phyloP scores from a whole-genome alignment of 2,888 invertebrate species.

The Lasioglossum pauxillum region DNA sequence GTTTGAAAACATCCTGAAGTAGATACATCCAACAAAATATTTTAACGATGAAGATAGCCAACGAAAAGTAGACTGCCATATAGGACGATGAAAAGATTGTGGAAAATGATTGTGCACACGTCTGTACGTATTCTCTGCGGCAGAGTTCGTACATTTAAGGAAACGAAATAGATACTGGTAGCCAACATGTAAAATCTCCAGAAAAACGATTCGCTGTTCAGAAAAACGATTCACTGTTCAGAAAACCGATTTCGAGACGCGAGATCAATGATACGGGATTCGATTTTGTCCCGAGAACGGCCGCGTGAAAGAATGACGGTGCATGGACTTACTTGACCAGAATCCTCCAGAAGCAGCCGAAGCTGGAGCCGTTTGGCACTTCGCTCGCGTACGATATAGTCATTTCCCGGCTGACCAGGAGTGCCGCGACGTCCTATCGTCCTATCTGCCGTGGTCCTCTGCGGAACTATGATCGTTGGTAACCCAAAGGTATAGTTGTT shows the following conservation, averaged over 20 bases:
- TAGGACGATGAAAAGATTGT: neutral
- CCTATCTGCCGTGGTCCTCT: conserved; percentile 39
- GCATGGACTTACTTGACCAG: conserved; percentile 90
- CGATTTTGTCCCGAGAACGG: neutral
- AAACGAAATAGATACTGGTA: no score
- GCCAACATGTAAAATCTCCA: no score
- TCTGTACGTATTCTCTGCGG: no score
- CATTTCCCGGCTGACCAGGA: conserved; percentile 86
- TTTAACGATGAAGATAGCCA: neutral
- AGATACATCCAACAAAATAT: no score
- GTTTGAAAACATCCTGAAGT: no score
- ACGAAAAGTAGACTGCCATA: no score
- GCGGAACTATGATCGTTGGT: conserved; percentile 10
- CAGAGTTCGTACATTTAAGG: no score
- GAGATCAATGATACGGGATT: neutral
- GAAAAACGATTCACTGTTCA: no score
- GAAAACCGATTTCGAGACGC: no score
- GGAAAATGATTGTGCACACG: neutral
- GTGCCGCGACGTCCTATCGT: conserved; percentile 53
- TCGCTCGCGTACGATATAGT: conserved; percentile 96
- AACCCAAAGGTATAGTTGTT: conserved; percentile 40
- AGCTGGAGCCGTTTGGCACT: conserved; percentile 96
- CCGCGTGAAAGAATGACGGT: neutral
- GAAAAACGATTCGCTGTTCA: no score
- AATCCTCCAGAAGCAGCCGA: conserved; percentile 97